phyloP scores from a whole-genome alignment of 2,888 invertebrate species.

The Escarpia spicata region DNA sequence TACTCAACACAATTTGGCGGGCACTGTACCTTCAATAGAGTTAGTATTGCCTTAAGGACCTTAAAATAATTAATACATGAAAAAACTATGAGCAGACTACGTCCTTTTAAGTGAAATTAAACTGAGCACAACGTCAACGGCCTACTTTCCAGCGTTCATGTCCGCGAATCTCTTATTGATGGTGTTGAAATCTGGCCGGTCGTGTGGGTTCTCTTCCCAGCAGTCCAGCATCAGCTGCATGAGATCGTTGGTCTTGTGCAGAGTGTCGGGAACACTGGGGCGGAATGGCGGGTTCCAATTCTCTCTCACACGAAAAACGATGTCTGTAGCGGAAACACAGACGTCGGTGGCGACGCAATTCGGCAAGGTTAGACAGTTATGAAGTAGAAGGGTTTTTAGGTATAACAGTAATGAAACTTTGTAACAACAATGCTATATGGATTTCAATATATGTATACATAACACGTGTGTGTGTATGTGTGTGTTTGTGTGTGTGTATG shows the following conservation, averaged over 20 bases:
- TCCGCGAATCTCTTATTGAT: constrained; percentile 36
- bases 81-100: no score
- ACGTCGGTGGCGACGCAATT: background rate
- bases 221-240: constrained; percentile 79
- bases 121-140: no score
- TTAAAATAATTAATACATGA: no score
- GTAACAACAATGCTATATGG: background rate
- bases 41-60: no score
- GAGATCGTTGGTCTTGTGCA: background rate
- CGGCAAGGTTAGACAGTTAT: background rate
- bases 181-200: constrained; percentile 81
- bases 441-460: background rate
- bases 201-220: constrained; percentile 90
- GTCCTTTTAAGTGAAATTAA: background rate
- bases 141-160: constrained; percentile 3
- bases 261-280: constrained; percentile 20
- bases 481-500: no score
- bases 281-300: constrained; percentile 30
- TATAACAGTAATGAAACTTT: background rate
- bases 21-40: no score
- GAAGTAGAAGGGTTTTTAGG: background rate
- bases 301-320: constrained; percentile 27
- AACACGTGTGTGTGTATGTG: background rate
- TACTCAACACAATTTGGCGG: no score
- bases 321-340: constrained; percentile 20